phyloP scores from a whole-genome alignment of 2,888 invertebrate species.

The Tetramorium bicarinatum region DNA sequence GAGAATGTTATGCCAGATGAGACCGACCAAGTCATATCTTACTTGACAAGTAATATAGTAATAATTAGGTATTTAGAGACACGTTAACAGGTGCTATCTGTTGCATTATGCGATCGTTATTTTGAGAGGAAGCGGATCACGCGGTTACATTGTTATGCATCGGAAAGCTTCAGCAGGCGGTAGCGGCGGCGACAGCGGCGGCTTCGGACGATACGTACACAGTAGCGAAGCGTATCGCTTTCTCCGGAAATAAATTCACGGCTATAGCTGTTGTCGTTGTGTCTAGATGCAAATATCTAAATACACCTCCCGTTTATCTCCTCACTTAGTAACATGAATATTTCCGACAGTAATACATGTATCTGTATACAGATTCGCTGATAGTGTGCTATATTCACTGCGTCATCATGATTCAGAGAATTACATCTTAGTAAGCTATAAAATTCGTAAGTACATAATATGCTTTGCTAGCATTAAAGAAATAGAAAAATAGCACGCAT shows the following conservation, averaged over 20 bases:
- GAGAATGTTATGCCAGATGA: not conserved
- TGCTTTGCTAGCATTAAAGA: not conserved
- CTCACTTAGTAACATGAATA: conserved; percentile 1
- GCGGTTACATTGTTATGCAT: conserved; percentile 52
- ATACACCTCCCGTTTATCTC: conserved; percentile 24
- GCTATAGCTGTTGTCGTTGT: not conserved
- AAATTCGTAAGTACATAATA: not conserved
- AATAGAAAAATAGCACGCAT: not conserved
- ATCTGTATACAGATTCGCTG: not conserved
- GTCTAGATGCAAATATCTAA: conserved; percentile 42
- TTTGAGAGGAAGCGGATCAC: conserved; percentile 34
- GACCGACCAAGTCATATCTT: not conserved
- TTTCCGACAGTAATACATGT: not conserved
- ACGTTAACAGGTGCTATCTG: conserved; percentile 51
- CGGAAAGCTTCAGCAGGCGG: conserved; percentile 46
- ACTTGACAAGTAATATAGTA: conserved; percentile 39
- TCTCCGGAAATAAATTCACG: conserved; percentile 38
- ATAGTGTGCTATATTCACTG: no score
- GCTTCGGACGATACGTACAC: not conserved
- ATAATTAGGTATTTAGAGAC: conserved; percentile 50
- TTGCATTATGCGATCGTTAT: conserved; percentile 51
- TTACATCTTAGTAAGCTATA: not conserved
- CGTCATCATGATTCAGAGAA: not conserved
- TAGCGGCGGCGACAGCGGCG: not conserved
- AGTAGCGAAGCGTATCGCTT: conserved; percentile 42